Percentiles rank a stretch among this genome's conserved stretches.
phyloP scores from a whole-genome alignment of 2,797 vertebrate genomes.

The Lepilemur ruficaudatus region DNA sequence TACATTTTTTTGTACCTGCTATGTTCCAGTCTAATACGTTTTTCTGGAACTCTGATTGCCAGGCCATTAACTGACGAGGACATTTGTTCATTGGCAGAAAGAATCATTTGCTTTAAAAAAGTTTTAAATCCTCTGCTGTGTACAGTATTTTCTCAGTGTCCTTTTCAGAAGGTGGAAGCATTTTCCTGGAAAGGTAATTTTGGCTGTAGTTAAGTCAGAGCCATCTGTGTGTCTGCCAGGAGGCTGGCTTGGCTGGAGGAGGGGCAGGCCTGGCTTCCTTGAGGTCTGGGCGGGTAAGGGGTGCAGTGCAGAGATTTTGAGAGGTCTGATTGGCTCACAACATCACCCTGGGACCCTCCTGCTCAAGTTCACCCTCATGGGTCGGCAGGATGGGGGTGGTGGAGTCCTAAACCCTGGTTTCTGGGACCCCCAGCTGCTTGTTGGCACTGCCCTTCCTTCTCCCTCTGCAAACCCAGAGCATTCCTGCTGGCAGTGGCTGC shows the following conservation, averaged over 20 bases:
- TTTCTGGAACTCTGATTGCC: neutral
- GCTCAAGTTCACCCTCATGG: neutral
- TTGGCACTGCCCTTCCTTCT: neutral
- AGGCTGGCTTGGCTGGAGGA: neutral
- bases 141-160: neutral
- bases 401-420: neutral
- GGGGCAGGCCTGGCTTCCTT: neutral
- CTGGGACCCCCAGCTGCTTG: neutral
- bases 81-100: neutral
- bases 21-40: neutral
- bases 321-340: neutral
- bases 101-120: neutral
- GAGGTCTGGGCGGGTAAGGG: neutral
- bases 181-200: constrained; percentile 69
- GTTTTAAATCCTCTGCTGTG: neutral
- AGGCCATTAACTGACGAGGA: neutral
- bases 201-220: neutral
- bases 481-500: neutral
- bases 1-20: neutral
- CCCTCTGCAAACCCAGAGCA: neutral
- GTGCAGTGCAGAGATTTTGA: neutral
- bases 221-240: neutral
- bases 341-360: no score
- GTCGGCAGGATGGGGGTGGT: rapidly evolving
- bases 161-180: constrained; percentile 46